Percentiles rank a stretch among this genome's conserved stretches.
phyloP scores from a whole-genome alignment of 2,113 vertebrate genomes.

The Phalacrocorax pelagicus region DNA sequence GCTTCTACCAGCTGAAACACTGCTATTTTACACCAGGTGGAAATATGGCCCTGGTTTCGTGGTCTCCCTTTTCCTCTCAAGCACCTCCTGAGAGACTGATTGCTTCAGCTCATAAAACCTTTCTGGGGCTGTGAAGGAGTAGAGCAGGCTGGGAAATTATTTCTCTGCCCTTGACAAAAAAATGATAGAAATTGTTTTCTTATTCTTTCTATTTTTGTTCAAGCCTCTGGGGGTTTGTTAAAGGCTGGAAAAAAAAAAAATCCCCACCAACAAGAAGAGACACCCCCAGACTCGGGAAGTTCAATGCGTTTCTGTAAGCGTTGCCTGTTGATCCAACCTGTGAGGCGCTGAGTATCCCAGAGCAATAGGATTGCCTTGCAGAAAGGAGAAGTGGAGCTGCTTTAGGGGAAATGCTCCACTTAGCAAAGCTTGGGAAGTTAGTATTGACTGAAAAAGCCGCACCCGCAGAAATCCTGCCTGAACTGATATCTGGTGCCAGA shows the following conservation, averaged over 20 bases:
- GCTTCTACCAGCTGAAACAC: neutral
- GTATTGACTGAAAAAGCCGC: neutral
- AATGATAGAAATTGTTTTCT: neutral
- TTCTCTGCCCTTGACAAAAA: slow-evolving; percentile 5
- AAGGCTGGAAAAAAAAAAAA: neutral
- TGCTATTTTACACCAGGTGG: neutral
- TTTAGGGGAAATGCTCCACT: neutral
- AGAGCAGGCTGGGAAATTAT: neutral
- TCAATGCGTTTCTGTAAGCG: neutral
- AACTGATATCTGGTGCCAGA: neutral
- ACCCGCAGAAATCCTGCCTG: neutral
- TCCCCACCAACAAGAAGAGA: neutral
- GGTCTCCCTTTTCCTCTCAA: neutral
- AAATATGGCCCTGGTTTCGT: neutral
- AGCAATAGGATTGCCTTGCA: neutral
- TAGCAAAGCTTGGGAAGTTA: neutral
- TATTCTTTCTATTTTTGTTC: neutral
- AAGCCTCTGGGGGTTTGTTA: neutral
- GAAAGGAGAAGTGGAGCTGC: neutral
- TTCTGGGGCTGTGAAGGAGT: neutral
- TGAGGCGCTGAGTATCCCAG: neutral
- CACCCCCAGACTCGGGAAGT: neutral
- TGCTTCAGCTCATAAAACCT: slow-evolving; percentile 25
- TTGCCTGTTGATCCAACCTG: neutral
- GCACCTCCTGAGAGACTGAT: neutral